phyloP scores from a whole-genome alignment of 2,888 invertebrate genomes.

The Leuctra nigra region DNA sequence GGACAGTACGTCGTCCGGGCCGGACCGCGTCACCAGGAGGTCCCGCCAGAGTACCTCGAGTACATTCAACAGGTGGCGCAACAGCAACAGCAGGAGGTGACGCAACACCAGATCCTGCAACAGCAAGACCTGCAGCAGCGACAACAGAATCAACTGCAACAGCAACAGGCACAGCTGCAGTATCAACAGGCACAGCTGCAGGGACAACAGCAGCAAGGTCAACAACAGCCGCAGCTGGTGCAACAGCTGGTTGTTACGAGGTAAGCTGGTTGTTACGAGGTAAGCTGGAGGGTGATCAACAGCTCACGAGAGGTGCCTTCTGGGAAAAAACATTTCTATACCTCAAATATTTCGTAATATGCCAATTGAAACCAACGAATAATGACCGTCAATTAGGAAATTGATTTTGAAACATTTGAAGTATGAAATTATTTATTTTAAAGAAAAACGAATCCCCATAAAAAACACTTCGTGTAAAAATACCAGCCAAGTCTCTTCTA shows the following conservation, averaged over 20 bases:
- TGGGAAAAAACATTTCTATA: no score
- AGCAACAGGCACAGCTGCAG: background rate
- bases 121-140: constrained; percentile 6
- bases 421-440: no score
- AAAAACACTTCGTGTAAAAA: no score
- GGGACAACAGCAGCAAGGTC: background rate
- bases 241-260: constrained; percentile 22
- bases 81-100: constrained; percentile 17
- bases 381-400: no score
- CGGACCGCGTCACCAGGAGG: constrained; percentile 6
- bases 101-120: background rate
- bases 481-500: no score
- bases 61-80: constrained; percentile 21
- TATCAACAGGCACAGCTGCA: background rate
- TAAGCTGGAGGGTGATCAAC: background rate
- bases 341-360: no score
- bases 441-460: no score
- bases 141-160: constrained; percentile 1
- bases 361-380: constrained; percentile 25
- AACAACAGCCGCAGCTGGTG: constrained; percentile 18
- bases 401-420: no score
- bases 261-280: background rate
- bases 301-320: constrained; percentile 32
- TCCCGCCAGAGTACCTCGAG: constrained; percentile 21
- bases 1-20: constrained; percentile 23